Evolutionary conservation across 2,888 invertebrate genomes (phyloP), one percentile per base, ranked within the genome.

Genomic region (Belgica antarctica): DNA sequence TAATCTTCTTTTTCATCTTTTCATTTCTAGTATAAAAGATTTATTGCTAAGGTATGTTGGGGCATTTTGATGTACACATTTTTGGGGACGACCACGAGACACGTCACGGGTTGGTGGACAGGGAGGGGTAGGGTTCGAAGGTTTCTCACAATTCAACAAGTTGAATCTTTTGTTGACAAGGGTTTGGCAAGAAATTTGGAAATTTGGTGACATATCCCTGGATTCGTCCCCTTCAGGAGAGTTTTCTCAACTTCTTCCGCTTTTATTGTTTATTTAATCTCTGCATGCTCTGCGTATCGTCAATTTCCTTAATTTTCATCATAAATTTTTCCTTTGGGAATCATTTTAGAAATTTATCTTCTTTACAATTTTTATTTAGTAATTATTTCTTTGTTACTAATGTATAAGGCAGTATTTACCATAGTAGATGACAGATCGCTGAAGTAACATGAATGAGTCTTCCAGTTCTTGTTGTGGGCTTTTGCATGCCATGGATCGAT

Each of bases 321-420:
- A 27, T 59, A 10, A 10, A 46, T 65, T 47, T 25, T 8, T 65
- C 24, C n/a, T 36, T 47, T 46, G 46, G 65, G 65, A 63, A 63
- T 63, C 41, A 22, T 41, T 62, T n/a, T 62, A 36, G 46, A 65
- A 65, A 65, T 47, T 47, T 24, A 24, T 52, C 22, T 10, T 31
- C 34, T 57, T 17, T 62, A 22, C 28, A 34, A 62, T 62, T 46
- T 66, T 31, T 12, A 41, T 68, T 57, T 57, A 57, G 52, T 68
- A 41, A 63, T 63, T 63, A 63, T 31, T 41, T 46, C 12, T 15
- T 66, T 66, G 47, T 66, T 52, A 24, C 68, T 68, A 68, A 34
- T 68, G 17, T 28, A 17, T 68, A 68, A 68, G 68, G 68, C 68
- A 66, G 65, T 66, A 66, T 66, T 66, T 66, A 66, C 65, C 65